phyloP scores from a whole-genome alignment of 2,888 invertebrate genomes.

The Serrognathus titanus region DNA sequence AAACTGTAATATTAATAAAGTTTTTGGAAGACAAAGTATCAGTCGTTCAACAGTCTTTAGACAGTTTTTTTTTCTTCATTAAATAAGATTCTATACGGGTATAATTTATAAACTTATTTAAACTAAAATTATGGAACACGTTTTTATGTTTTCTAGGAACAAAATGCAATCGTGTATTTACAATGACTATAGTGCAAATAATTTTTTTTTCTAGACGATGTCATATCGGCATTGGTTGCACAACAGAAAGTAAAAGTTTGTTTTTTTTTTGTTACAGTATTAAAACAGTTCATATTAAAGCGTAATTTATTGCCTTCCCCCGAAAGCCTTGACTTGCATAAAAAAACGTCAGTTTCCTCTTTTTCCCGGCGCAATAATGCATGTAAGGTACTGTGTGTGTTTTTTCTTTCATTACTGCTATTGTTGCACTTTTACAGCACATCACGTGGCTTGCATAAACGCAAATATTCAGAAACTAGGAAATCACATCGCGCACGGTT shows the following conservation, averaged over 20 bases:
- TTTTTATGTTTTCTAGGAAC: conserved; percentile 30
- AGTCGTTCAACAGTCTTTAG: conserved; percentile 11
- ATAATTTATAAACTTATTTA: conserved; percentile 3
- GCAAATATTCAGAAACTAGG: neutral
- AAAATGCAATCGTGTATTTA: conserved; percentile 23
- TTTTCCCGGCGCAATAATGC: conserved; percentile 4
- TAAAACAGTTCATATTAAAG: conserved; percentile 36
- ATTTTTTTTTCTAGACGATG: neutral
- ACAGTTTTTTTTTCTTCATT: neutral
- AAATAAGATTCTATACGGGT: neutral
- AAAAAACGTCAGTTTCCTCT: conserved; percentile 20
- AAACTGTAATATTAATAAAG: neutral
- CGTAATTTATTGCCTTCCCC: conserved; percentile 50
- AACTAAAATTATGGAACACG: conserved; percentile 22
- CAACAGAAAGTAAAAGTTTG: neutral
- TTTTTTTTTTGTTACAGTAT: neutral
- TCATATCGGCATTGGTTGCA: neutral
- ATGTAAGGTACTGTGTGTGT: neutral
- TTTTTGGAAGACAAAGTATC: conserved; percentile 14
- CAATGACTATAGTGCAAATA: conserved; percentile 11
- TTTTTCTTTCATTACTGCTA: neutral
- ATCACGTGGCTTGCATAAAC: conserved; percentile 37
- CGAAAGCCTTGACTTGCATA: conserved; percentile 31
- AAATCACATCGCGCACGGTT: conserved; percentile 6
- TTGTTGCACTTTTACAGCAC: conserved; percentile 6